Conservation (phyloP, 2,797 vertebrate genomes). For the Artibeus lituratus region DNA sequence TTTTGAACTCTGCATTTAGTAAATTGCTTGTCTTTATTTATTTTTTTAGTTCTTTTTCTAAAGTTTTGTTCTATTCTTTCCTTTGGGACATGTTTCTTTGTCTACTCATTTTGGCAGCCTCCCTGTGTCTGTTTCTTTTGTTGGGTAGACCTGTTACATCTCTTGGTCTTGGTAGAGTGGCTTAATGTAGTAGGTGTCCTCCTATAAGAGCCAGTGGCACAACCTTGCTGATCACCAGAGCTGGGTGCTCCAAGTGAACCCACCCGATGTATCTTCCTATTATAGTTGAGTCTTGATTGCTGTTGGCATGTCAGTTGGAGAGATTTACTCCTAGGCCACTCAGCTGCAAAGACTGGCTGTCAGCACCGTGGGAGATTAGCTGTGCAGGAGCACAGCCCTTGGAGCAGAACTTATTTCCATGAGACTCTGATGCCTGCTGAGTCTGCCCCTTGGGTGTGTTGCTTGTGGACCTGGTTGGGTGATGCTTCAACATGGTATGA, state of each 20-base stretch:
- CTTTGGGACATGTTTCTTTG: background rate
- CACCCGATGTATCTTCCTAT: background rate
- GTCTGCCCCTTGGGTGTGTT: background rate
- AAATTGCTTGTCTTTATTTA: background rate
- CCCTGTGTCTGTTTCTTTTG: background rate
- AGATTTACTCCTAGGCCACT: background rate
- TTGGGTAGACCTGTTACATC: background rate
- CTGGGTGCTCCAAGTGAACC: background rate
- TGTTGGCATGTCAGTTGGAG: background rate
- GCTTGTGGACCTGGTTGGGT: background rate
- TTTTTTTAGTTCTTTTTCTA: background rate
- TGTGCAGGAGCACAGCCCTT: background rate
- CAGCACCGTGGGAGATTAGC: background rate
- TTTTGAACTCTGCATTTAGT: background rate
- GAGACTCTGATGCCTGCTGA: background rate
- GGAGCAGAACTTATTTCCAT: background rate
- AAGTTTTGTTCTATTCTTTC: background rate
- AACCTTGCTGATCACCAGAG: background rate
- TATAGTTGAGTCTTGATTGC: background rate
- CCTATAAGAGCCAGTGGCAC: background rate
- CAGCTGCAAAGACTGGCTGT: background rate
- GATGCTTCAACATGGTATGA: background rate
- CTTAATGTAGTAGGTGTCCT: background rate
- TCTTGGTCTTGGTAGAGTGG: background rate
- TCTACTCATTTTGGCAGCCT: background rate